Percentiles rank a stretch among this genome's conserved stretches.
Evolutionary conservation across 2,113 vertebrate genomes (phyloP).

Genomic region (Crotophaga sulcirostris): DNA sequence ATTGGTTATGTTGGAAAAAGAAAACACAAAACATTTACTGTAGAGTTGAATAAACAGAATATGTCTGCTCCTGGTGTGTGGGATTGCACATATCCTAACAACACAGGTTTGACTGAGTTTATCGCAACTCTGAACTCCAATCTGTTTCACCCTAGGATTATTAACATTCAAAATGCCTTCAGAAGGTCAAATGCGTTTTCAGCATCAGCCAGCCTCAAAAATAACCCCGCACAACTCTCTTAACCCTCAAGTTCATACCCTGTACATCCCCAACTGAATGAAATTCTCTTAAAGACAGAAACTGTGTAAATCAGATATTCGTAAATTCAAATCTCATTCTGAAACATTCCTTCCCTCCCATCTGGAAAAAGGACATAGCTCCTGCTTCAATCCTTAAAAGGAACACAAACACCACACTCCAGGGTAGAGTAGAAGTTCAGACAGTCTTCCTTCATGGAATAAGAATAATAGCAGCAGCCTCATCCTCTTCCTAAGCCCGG

Average conservation of each 20-base stretch:
- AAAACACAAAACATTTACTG: not conserved
- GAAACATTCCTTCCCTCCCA: not conserved
- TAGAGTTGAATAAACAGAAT: not conserved
- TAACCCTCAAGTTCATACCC: not conserved
- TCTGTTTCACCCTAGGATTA: not conserved
- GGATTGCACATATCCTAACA: not conserved
- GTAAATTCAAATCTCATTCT: not conserved
- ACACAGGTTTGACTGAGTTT: rapidly evolving
- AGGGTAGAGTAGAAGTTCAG: not conserved
- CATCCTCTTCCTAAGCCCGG: not conserved
- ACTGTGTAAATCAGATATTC: not conserved
- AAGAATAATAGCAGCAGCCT: not conserved
- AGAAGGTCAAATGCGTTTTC: not conserved
- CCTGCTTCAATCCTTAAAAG: no score
- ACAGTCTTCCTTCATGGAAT: rapidly evolving
- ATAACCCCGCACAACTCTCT: not conserved
- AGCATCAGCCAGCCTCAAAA: not conserved
- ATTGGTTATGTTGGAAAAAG: not conserved
- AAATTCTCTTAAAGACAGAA: not conserved
- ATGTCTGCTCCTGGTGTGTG: not conserved
- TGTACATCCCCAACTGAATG: not conserved
- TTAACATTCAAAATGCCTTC: not conserved
- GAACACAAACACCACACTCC: rapidly evolving
- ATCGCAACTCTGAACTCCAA: not conserved
- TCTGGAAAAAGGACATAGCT: not conserved